phyloP scores from a whole-genome alignment of 2,797 vertebrate species.

The Xiphophorus birchmanni region DNA sequence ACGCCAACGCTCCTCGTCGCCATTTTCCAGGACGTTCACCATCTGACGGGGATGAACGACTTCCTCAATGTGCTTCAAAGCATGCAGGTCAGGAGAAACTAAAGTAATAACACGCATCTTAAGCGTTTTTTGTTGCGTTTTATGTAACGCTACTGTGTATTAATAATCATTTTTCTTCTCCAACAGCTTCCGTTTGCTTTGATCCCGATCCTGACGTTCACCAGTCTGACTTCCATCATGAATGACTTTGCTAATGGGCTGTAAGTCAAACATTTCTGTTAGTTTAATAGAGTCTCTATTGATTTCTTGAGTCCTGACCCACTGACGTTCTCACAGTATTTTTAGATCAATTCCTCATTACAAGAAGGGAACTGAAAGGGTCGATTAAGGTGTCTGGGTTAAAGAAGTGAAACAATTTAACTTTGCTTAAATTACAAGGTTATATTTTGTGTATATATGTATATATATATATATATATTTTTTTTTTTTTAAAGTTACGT shows the following conservation, averaged over 20 bases:
- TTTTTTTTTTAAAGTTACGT: background rate
- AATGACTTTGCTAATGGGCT: constrained; percentile 90
- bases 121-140: background rate
- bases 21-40: constrained; percentile 92
- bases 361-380: constrained; percentile 11
- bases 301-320: background rate
- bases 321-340: background rate
- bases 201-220: constrained; percentile 94
- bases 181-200: constrained; percentile 93
- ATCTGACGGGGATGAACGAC: constrained; percentile 96
- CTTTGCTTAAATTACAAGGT: background rate
- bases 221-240: constrained; percentile 90
- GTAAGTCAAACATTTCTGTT: constrained; percentile 79
- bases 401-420: background rate
- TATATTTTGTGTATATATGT: background rate
- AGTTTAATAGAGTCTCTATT: background rate
- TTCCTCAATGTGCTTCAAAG: constrained; percentile 97
- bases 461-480: background rate
- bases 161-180: constrained; percentile 19
- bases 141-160: background rate
- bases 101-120: too few relatives aligned
- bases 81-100: constrained; percentile 85
- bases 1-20: constrained; percentile 90
- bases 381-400: background rate
- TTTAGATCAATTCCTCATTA: constrained; percentile 8